These are phyloP conservation scores for Chelonoidis abingdonii DNA, from an alignment of 2,113 vertebrate species.

Conservation along the genomic window DNA sequence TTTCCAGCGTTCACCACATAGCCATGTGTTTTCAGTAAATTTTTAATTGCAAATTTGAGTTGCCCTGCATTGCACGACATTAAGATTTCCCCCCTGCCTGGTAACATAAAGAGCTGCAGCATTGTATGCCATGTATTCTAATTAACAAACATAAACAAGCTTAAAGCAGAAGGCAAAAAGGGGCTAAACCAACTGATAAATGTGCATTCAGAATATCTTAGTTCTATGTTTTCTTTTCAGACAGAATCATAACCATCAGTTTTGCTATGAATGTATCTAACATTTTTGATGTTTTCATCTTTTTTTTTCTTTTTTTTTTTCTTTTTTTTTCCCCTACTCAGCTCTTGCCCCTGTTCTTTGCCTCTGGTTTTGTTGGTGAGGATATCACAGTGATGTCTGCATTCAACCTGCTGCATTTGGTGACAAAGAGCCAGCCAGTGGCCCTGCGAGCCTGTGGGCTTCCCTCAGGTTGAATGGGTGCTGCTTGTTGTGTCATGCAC, in stretches of 20 bases:
- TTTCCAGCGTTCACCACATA: conserved; percentile 25
- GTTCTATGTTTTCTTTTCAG: background rate
- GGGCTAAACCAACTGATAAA: background rate
- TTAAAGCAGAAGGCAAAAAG: background rate
- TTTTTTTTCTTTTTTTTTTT: conserved; percentile 74
- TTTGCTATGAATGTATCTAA: conserved; percentile 73
- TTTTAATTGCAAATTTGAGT: background rate
- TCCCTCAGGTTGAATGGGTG: conserved; percentile 96
- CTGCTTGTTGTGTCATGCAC: conserved; percentile 85
- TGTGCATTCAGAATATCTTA: conserved; percentile 33
- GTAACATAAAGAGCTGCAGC: background rate
- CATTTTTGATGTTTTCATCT: conserved; percentile 75
- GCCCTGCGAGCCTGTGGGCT: conserved; percentile 96
- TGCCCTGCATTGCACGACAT: background rate
- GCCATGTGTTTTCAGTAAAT: background rate
- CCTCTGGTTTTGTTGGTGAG: conserved; percentile 86
- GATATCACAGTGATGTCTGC: conserved; percentile 96
- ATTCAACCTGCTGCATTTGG: conserved; percentile 99
- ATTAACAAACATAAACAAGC: background rate
- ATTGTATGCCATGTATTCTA: background rate
- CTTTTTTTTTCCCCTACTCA: conserved; percentile 81
- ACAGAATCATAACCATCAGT: conserved; percentile 51
- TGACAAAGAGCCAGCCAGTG: conserved; percentile 98
- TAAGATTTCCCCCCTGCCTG: background rate
- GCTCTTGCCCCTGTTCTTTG: conserved; percentile 85